A percentile compares a stretch with the other conserved stretches of the same genome.
Conservation (phyloP, 1,140 invertebrate species). For the Aphelinus certus region DNA sequence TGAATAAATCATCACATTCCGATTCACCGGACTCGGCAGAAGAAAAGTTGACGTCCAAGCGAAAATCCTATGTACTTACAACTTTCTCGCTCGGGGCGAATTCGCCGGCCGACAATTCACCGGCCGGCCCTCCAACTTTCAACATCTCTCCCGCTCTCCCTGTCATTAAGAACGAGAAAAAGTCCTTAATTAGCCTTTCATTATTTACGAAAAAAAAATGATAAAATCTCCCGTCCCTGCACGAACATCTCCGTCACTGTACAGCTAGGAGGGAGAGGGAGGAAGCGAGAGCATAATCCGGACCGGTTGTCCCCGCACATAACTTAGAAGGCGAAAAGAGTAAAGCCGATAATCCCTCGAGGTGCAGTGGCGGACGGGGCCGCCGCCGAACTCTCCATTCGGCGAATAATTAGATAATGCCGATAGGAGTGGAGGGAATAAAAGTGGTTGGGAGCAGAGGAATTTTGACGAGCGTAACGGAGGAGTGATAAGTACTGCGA, state of each 20-base stretch:
- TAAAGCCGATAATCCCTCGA: slow-evolving; percentile 29
- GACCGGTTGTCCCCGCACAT: background rate
- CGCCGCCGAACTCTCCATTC: slow-evolving; percentile 13
- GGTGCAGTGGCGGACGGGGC: slow-evolving; percentile 12
- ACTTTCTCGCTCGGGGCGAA: background rate
- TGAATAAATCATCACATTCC: slow-evolving; percentile 41
- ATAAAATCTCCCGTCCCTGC: background rate
- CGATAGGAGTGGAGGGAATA: slow-evolving; percentile 4
- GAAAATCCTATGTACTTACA: slow-evolving; percentile 38
- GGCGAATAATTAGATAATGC: slow-evolving; percentile 32
- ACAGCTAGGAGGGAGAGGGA: background rate
- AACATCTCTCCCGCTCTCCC: slow-evolving; percentile 11
- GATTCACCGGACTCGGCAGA: slow-evolving; percentile 33
- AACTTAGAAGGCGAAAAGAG: background rate
- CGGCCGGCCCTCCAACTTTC: slow-evolving; percentile 25
- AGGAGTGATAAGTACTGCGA: background rate
- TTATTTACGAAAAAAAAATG: slow-evolving; percentile 16
- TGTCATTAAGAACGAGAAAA: slow-evolving; percentile 21
- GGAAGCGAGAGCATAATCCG: background rate
- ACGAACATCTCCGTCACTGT: background rate
- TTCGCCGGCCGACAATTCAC: background rate
- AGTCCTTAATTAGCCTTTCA: slow-evolving; percentile 28
- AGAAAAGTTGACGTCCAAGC: slow-evolving; percentile 37
- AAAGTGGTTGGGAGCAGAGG: slow-evolving; percentile 28
- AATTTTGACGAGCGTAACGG: slow-evolving; percentile 29